Evolutionary conservation across 2,888 invertebrate genomes (phyloP).

Genomic region (Blastobasis lacticolella): DNA sequence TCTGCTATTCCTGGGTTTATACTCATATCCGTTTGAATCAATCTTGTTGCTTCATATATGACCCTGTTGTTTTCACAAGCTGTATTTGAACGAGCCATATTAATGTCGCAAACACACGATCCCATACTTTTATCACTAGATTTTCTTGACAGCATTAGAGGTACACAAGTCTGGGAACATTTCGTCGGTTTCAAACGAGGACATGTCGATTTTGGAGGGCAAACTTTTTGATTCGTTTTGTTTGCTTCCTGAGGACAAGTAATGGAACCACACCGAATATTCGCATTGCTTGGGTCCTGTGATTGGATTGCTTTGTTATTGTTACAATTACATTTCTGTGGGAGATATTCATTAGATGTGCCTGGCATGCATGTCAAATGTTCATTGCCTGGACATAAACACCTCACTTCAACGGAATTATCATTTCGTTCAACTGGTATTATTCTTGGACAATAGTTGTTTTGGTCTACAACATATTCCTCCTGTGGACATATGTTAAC

Average conservation of each 20-base stretch:
- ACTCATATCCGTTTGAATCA: conserved; percentile 60
- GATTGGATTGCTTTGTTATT: no score
- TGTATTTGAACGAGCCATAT: conserved; percentile 1
- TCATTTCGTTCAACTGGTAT: conserved; percentile 3
- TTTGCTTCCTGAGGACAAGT: no score
- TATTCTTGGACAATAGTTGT: conserved; percentile 1
- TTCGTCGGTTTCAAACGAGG: no score
- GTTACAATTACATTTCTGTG: no score
- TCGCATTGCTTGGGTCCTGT: no score
- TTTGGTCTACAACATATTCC: conserved; percentile 10
- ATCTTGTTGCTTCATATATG: conserved; percentile 43
- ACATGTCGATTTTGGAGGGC: no score
- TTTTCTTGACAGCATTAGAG: neutral
- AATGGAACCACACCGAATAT: no score
- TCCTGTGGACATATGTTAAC: conserved; percentile 33
- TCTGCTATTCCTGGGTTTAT: conserved; percentile 58
- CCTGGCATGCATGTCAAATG: neutral
- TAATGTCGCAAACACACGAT: conserved; percentile 15
- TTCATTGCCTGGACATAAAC: conserved; percentile 43
- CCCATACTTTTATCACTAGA: conserved; percentile 20
- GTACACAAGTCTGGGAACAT: no score
- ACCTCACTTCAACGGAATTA: conserved; percentile 33
- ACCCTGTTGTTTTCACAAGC: conserved; percentile 6
- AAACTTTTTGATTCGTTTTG: no score
- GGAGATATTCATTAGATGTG: neutral